Percentiles rank a stretch among this genome's conserved stretches.
These are phyloP conservation scores for Steromphala cineraria DNA, from an alignment of 2,888 invertebrate species.

Conservation along the genomic window DNA sequence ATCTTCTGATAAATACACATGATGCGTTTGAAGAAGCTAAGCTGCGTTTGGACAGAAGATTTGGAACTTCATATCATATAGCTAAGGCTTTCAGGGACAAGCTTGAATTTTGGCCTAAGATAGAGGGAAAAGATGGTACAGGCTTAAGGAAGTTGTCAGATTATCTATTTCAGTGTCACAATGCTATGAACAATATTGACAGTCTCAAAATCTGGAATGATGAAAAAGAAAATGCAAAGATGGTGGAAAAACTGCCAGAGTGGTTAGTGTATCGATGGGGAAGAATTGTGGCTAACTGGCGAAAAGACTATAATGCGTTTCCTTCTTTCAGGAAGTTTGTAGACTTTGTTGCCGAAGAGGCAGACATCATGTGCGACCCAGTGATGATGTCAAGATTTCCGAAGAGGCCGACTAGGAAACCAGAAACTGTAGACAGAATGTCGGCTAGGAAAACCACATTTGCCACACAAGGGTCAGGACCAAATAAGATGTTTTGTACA, in stretches of 20 bases:
- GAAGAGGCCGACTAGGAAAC: background rate
- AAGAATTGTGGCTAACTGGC: background rate
- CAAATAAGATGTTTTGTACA: background rate
- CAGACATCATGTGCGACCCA: background rate
- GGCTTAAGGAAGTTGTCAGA: background rate
- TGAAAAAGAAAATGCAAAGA: background rate
- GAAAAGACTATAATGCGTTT: background rate
- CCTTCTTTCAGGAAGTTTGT: background rate
- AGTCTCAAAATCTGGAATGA: background rate
- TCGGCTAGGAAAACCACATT: background rate
- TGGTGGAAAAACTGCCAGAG: background rate
- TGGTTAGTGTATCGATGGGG: background rate
- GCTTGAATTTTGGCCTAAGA: background rate
- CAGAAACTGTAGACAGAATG: background rate
- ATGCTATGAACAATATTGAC: background rate
- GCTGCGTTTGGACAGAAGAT: background rate
- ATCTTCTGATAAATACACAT: background rate
- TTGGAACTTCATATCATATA: background rate
- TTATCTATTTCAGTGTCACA: background rate
- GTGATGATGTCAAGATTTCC: background rate
- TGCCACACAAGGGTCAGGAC: background rate
- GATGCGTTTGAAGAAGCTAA: background rate
- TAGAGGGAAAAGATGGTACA: background rate
- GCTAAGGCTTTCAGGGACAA: background rate
- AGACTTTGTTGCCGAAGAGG: background rate